These are phyloP conservation scores for Brachystomella parvula DNA, from an alignment of 1,140 invertebrate species.

Conservation along the genomic window DNA sequence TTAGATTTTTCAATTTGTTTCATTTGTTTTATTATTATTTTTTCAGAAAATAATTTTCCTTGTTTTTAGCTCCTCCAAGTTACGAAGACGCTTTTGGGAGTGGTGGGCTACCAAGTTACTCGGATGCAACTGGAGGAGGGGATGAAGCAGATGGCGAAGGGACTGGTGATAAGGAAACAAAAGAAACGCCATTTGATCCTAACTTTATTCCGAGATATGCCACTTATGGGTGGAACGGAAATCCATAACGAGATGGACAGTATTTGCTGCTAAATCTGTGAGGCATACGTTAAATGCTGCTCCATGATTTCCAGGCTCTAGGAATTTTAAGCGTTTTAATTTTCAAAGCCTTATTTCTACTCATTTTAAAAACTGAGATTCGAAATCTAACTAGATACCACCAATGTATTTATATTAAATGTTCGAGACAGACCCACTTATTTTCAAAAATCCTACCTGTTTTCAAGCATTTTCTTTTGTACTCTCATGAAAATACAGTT, in stretches of 20 bases:
- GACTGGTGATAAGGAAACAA: background rate
- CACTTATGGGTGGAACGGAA: background rate
- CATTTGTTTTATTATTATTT: too few relatives aligned
- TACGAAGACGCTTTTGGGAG: background rate
- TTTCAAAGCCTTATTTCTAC: background rate
- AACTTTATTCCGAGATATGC: background rate
- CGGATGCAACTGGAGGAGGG: background rate
- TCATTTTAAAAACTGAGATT: too few relatives aligned
- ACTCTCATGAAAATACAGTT: too few relatives aligned
- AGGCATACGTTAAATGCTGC: background rate
- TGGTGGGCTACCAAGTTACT: background rate
- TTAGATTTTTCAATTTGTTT: background rate
- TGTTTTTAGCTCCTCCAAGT: background rate
- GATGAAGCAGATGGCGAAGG: background rate
- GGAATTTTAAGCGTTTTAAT: too few relatives aligned
- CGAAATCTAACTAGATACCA: background rate
- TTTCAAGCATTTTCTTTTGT: background rate
- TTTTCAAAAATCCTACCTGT: background rate
- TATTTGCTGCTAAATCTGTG: background rate
- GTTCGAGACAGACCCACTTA: background rate
- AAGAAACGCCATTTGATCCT: background rate
- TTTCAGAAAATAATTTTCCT: background rate
- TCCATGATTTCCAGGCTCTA: background rate
- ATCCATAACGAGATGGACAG: background rate
- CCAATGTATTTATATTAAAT: background rate